These are phyloP conservation scores for Phenganax stokvisi DNA, from an alignment of 92 coral and sea anemone species.

Conservation along the genomic window DNA sequence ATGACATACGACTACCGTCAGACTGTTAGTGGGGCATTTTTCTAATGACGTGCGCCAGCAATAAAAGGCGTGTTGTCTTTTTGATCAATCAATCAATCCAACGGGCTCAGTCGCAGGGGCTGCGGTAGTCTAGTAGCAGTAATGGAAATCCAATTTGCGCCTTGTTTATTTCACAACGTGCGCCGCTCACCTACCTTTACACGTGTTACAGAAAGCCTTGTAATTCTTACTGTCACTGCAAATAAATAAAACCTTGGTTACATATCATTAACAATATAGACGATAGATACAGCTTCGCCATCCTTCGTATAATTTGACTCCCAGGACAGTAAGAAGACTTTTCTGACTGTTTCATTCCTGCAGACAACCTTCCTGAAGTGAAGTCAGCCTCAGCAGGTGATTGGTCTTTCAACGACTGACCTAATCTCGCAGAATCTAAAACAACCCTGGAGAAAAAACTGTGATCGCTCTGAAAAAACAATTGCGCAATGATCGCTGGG, in stretches of 20 bases:
- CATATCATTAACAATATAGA: background rate
- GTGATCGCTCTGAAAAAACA: too few species aligned
- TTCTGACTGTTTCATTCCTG: background rate
- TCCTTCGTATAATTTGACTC: too few species aligned
- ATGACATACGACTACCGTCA: background rate
- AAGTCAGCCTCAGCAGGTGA: background rate
- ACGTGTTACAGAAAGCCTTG: background rate
- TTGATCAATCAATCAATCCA: background rate
- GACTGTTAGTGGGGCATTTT: background rate
- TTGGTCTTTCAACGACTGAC: too few species aligned
- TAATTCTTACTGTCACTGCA: background rate
- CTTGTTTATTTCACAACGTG: too few species aligned
- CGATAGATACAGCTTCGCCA: background rate
- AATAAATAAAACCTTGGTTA: background rate
- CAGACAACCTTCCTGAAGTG: background rate
- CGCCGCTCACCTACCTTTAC: slow-evolving; percentile 7
- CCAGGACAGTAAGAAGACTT: background rate
- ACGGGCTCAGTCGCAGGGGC: background rate
- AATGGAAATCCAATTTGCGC: too few species aligned
- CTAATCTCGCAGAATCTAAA: too few species aligned
- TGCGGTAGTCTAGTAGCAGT: background rate
- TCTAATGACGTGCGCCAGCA: too few species aligned
- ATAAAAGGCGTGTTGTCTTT: background rate
- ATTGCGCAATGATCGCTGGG: too few species aligned
- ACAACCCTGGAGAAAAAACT: too few species aligned